phyloP scores from a whole-genome alignment of 1,140 invertebrate genomes.

The Macrobrachium rosenbergii region DNA sequence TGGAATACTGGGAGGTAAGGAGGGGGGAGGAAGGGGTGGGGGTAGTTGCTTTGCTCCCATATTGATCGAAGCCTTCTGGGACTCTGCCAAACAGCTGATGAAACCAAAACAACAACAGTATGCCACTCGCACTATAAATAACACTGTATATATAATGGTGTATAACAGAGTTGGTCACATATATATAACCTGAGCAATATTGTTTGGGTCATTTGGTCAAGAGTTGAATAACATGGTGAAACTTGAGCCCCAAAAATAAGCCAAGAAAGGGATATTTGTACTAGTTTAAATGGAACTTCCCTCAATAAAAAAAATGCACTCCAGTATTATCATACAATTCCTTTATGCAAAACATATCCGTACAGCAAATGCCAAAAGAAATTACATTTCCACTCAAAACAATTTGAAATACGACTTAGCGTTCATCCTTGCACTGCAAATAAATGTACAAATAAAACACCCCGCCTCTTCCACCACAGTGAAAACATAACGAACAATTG shows the following conservation, averaged over 20 bases:
- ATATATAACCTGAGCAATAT: too few relatives aligned
- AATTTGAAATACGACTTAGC: conserved; percentile 33
- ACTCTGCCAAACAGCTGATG: too few relatives aligned
- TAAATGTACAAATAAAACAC: conserved; percentile 18
- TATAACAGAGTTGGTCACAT: too few relatives aligned
- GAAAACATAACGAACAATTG: conserved; percentile 31
- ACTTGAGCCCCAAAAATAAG: conserved; percentile 49
- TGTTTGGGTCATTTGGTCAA: too few relatives aligned
- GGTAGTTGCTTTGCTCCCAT: not conserved
- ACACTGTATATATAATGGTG: too few relatives aligned
- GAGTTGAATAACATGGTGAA: conserved; percentile 32
- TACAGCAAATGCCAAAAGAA: too few relatives aligned
- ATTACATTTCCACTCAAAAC: not conserved
- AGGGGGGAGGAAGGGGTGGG: not conserved
- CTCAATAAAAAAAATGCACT: conserved; percentile 10
- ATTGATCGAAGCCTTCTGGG: too few relatives aligned
- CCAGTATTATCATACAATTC: too few relatives aligned
- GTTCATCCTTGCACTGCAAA: conserved; percentile 15
- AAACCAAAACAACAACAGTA: conserved; percentile 16
- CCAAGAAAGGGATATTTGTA: conserved; percentile 54
- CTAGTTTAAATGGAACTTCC: conserved; percentile 34
- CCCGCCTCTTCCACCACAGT: conserved; percentile 24
- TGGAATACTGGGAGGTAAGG: not conserved
- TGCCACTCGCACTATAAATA: too few relatives aligned
- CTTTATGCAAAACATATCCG: too few relatives aligned